phyloP scores from a whole-genome alignment of 2,113 vertebrate species.

The Egretta garzetta region DNA sequence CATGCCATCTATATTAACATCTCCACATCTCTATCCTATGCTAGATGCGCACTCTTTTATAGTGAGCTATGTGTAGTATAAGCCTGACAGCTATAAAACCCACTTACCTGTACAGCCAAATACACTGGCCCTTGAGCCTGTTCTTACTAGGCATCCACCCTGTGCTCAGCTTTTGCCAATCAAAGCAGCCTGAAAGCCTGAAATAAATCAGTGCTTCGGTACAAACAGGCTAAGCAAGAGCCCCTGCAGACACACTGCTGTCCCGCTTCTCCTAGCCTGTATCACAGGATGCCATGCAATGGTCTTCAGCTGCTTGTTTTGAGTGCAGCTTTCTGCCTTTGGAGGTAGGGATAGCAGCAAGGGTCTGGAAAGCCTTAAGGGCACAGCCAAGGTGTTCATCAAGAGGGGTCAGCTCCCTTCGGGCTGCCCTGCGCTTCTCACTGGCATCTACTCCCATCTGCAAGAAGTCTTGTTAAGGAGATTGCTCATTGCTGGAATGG shows the following conservation, averaged over 20 bases:
- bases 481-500: background rate
- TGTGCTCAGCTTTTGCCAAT: background rate
- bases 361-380: background rate
- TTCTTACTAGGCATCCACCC: background rate
- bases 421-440: background rate
- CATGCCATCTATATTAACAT: background rate
- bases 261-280: background rate
- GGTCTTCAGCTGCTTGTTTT: background rate
- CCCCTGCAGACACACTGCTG: background rate
- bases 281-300: no score
- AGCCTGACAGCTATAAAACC: background rate
- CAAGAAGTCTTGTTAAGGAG: background rate
- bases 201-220: background rate
- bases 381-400: background rate
- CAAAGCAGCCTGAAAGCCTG: background rate
- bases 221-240: background rate
- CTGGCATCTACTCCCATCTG: no score
- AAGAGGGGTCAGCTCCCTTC: background rate
- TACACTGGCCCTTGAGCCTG: accelerated
- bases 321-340: background rate
- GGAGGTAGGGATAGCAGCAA: background rate
- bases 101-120: background rate
- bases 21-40: background rate
- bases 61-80: accelerated
- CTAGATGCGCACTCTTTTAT: background rate